Evolutionary conservation across 2,797 vertebrate genomes (phyloP).

Genomic region (Gobionotothen gibberifrons): DNA sequence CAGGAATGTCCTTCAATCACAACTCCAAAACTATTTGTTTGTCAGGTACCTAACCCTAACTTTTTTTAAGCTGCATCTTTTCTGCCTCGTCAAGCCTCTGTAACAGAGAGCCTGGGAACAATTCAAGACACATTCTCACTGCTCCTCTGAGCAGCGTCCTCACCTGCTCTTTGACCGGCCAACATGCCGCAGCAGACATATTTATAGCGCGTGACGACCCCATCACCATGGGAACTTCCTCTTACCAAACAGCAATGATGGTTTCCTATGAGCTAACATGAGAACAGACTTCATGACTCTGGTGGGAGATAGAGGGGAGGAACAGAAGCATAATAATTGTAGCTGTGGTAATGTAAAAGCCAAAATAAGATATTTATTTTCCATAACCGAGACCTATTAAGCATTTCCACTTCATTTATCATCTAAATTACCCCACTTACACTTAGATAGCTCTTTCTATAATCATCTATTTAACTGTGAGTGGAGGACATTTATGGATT

Average conservation of each 20-base stretch:
- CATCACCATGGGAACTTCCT: slow-evolving; percentile 77
- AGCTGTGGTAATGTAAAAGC: slow-evolving; percentile 31
- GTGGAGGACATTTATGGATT: not conserved
- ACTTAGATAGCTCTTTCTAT: not conserved
- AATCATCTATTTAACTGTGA: slow-evolving; percentile 5
- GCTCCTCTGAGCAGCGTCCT: slow-evolving; percentile 45
- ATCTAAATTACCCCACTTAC: slow-evolving; percentile 12
- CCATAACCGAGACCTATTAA: slow-evolving; percentile 29
- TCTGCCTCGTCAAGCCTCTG: slow-evolving; percentile 6
- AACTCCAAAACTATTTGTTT: too few relatives aligned
- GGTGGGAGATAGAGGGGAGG: slow-evolving; percentile 25
- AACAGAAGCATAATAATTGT: slow-evolving; percentile 10
- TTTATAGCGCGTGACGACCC: slow-evolving; percentile 68
- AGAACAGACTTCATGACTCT: slow-evolving; percentile 28
- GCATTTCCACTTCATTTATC: slow-evolving; percentile 21
- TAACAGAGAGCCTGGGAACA: slow-evolving; percentile 56
- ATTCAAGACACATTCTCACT: slow-evolving; percentile 33
- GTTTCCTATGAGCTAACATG: too few relatives aligned
- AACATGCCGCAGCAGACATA: slow-evolving; percentile 47
- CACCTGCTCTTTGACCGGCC: slow-evolving; percentile 72
- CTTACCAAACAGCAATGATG: slow-evolving; percentile 50
- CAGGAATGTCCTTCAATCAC: not conserved
- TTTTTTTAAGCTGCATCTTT: not conserved
- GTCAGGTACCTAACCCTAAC: not conserved
- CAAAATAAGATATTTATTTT: slow-evolving; percentile 31